Conservation (phyloP, 2,888 invertebrate species). For the Noctuana brunneofusca region DNA sequence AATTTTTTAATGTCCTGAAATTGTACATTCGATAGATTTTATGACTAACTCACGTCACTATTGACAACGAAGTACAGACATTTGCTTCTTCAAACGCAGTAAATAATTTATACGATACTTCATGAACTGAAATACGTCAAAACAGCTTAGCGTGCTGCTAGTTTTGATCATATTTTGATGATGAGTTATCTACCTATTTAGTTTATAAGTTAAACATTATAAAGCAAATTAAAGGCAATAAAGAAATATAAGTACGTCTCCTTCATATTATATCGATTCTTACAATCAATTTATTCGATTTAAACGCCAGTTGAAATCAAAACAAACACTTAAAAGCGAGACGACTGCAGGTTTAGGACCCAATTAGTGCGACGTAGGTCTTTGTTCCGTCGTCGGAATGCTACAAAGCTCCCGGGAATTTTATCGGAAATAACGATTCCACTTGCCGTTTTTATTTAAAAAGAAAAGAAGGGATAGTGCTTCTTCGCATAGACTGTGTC, state of each 20-base stretch:
- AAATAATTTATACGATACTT: too few relatives aligned
- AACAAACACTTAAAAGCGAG: slow-evolving; percentile 39
- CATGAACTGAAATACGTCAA: too few relatives aligned
- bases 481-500: slow-evolving; percentile 29
- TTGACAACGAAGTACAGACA: too few relatives aligned
- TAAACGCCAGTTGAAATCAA: slow-evolving; percentile 29
- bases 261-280: background rate
- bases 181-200: too few relatives aligned
- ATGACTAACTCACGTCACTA: too few relatives aligned
- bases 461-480: slow-evolving; percentile 36
- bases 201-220: too few relatives aligned
- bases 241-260: background rate
- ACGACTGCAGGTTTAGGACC: slow-evolving; percentile 42
- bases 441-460: slow-evolving; percentile 47
- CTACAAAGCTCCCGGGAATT: slow-evolving; percentile 41
- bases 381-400: slow-evolving; percentile 42
- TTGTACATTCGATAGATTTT: too few relatives aligned
- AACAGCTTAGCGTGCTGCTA: too few relatives aligned
- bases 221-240: background rate
- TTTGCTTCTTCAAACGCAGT: too few relatives aligned
- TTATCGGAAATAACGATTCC: slow-evolving; percentile 55
- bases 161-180: too few relatives aligned
- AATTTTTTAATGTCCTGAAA: too few relatives aligned
- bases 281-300: slow-evolving; percentile 4
- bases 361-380: slow-evolving; percentile 45